phyloP scores from a whole-genome alignment of 2,888 invertebrate species.

The Aspidiotus destructor region DNA sequence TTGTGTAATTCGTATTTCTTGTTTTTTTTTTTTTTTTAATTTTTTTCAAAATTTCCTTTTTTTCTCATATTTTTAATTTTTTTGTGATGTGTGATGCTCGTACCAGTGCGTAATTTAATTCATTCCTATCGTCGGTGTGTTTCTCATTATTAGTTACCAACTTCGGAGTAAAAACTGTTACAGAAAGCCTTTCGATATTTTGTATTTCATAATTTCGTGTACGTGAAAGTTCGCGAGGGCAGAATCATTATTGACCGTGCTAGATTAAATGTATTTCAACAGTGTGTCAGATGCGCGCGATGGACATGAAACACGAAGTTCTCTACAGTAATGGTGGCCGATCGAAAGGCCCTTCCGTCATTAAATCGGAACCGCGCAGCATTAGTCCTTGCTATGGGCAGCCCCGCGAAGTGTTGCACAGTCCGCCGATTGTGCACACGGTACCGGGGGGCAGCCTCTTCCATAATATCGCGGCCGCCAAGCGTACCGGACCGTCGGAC shows the following conservation, averaged over 20 bases:
- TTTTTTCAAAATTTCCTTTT: slow-evolving; percentile 13
- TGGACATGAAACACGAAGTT: slow-evolving; percentile 27
- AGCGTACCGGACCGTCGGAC: slow-evolving; percentile 16
- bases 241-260: background rate
- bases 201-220: background rate
- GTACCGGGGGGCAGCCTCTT: slow-evolving; percentile 5
- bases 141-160: background rate
- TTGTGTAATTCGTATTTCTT: slow-evolving; percentile 8
- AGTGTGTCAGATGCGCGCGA: slow-evolving; percentile 21
- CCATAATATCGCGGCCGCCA: slow-evolving; percentile 10
- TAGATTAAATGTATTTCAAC: slow-evolving; percentile 22
- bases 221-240: slow-evolving; percentile 2
- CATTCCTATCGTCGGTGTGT: background rate
- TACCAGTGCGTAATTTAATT: background rate
- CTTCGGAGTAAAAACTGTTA: too few relatives aligned
- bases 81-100: background rate
- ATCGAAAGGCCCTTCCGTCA: slow-evolving; percentile 26
- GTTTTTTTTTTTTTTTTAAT: background rate
- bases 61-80: background rate
- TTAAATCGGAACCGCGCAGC: slow-evolving; percentile 28
- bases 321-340: slow-evolving; percentile 23
- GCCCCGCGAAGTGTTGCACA: slow-evolving; percentile 15
- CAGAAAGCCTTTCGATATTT: background rate
- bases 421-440: slow-evolving; percentile 15
- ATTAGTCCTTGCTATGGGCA: slow-evolving; percentile 21